A percentile compares a stretch with the other conserved stretches of the same genome.
Conservation (phyloP, 2,888 invertebrate genomes). For the Phlogophora meticulosa region DNA sequence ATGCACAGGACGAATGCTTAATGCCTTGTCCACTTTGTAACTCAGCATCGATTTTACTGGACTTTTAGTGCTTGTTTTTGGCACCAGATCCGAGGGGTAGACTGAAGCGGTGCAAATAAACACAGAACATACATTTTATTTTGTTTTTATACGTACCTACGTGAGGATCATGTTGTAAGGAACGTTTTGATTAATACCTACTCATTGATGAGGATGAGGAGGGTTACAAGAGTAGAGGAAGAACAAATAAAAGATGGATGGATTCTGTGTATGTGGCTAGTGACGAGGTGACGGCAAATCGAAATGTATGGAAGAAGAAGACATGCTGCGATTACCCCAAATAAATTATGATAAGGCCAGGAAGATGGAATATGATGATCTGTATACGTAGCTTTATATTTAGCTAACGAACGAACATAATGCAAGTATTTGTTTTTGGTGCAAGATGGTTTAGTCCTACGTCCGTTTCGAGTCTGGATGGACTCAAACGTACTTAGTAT, state of each 20-base stretch:
- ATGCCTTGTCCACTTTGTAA: slow-evolving; percentile 57
- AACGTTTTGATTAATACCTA: too few species aligned
- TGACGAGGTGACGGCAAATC: too few species aligned
- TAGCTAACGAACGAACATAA: background rate
- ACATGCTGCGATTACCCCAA: too few species aligned
- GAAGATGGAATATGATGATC: too few species aligned
- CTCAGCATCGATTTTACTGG: slow-evolving; percentile 36
- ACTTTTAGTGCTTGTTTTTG: slow-evolving; percentile 29
- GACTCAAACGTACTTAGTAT: background rate
- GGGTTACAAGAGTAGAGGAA: too few species aligned
- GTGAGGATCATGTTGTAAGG: too few species aligned
- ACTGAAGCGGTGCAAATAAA: background rate
- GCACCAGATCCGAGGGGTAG: slow-evolving; percentile 1
- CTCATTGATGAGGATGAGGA: too few species aligned
- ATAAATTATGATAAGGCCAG: too few species aligned
- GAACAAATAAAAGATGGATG: too few species aligned
- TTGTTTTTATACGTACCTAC: background rate
- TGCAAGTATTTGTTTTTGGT: slow-evolving; percentile 2
- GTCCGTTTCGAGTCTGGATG: background rate
- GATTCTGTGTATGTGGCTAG: too few species aligned
- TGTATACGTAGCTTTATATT: slow-evolving; percentile 12
- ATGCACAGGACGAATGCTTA: slow-evolving; percentile 61
- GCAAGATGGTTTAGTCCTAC: background rate
- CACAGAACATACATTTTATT: slow-evolving; percentile 6
- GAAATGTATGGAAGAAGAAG: too few species aligned